Percentiles rank a stretch among this genome's conserved stretches.
Conservation (phyloP, 2,113 vertebrate species). For the Thermophis baileyi region DNA sequence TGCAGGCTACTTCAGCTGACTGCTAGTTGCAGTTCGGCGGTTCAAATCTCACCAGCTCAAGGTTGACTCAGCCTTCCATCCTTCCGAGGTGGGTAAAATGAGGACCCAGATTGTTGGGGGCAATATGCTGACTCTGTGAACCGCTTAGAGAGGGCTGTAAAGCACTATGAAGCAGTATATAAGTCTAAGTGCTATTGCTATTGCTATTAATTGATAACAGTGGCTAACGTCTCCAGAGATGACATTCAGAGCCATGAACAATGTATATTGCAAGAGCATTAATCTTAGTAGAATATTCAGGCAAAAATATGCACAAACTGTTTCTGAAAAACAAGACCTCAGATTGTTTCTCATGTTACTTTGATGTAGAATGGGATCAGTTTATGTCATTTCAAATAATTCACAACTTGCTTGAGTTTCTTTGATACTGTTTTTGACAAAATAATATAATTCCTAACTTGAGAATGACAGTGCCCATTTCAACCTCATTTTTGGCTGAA, state of each 20-base stretch:
- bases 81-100: no score
- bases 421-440: neutral
- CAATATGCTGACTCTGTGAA: no score
- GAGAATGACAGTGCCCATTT: neutral
- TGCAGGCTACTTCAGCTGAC: no score
- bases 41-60: no score
- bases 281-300: conserved; percentile 42
- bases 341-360: conserved; percentile 11
- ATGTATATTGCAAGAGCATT: conserved; percentile 11
- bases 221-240: conserved; percentile 20
- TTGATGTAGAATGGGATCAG: neutral
- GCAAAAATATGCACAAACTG: conserved; percentile 14
- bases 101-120: no score
- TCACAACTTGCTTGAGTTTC: neutral
- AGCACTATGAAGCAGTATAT: no score
- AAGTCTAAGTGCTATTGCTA: no score
- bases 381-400: neutral
- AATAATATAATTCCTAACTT: neutral
- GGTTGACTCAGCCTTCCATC: no score
- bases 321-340: neutral
- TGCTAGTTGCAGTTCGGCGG: no score
- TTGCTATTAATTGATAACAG: conserved; percentile 12
- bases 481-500: neutral
- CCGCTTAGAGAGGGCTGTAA: no score
- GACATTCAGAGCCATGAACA: neutral